Evolutionary conservation across 2,797 vertebrate species (phyloP).

Genomic region (Chloroceryle amazona): DNA sequence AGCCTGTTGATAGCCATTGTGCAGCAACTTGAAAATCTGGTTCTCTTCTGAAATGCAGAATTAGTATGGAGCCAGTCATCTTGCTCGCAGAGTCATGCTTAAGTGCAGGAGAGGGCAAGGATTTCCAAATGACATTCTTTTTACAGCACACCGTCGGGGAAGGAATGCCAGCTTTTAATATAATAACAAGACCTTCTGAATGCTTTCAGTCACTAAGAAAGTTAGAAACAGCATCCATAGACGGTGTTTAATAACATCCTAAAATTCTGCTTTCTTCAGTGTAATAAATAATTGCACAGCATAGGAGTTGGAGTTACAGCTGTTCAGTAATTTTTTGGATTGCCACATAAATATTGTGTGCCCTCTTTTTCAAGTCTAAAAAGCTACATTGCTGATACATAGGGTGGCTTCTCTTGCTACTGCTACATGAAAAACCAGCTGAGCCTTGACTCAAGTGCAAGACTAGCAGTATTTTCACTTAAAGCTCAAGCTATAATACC

Average conservation of each 20-base stretch:
- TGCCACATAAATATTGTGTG: background rate
- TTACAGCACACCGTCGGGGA: background rate
- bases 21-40: background rate
- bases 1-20: background rate
- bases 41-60: background rate
- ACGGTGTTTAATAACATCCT: background rate
- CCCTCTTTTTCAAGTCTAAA: too few species aligned
- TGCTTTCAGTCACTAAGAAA: background rate
- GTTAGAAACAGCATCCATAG: background rate
- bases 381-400: background rate
- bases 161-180: background rate
- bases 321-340: background rate
- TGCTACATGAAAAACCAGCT: background rate
- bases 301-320: background rate
- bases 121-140: background rate
- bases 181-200: background rate
- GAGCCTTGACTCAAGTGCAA: background rate
- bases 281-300: background rate
- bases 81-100: background rate
- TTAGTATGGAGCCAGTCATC: accelerated
- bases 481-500: background rate
- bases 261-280: background rate
- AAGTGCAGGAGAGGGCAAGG: background rate
- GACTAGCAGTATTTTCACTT: background rate
- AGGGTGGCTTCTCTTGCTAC: background rate